Evolutionary conservation across 2,888 invertebrate genomes (phyloP), one percentile per base, ranked within the genome.

Genomic region (Ochropacha duplaris): DNA sequence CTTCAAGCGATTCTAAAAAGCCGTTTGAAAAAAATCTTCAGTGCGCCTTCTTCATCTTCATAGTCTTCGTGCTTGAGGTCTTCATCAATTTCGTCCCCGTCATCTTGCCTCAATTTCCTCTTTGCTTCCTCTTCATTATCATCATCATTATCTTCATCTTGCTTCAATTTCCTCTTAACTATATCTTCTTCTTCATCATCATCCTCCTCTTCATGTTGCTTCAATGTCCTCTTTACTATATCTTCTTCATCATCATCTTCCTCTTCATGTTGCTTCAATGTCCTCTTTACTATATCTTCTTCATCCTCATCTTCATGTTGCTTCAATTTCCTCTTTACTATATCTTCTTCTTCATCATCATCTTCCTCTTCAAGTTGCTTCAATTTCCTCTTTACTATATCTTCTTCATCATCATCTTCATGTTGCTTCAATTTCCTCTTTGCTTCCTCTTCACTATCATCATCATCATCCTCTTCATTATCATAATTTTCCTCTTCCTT

Each of bases 1-100:
- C 62, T 64, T 68, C 72, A 88, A 59, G 76, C 77, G 49, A 74
- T 65, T 68, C 78, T 79, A 52, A 83, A 76, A 36, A 88, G 64
- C 59, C 75, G 77, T 57, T 69, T 79, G 64, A 86, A 84, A 60
- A 87, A 79, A 24, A 61, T 72, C 55, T 65, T 66, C 58, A 67
- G 64, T 2, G 64, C 57, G 11, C 52, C 59, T 1, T 64, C 64
- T 14, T 44, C 51, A 0, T 61, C 55, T 31, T 64, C 62, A n/a
- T 26, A 51, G 44, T 61, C 52, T 54, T 57, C 58, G 55, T 65
- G 59, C 4, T 57, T 56, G 22, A 11, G 22, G 12, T 60, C 55
- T 57, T 60, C 55, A 57, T 50, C 6, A 26, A 14, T 26, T n/a
- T 50, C 50, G 1, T 66, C 69, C 1, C 65, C 61, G 19, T 64